phyloP scores from a whole-genome alignment of 2,888 invertebrate species.

The Cenopis cana region DNA sequence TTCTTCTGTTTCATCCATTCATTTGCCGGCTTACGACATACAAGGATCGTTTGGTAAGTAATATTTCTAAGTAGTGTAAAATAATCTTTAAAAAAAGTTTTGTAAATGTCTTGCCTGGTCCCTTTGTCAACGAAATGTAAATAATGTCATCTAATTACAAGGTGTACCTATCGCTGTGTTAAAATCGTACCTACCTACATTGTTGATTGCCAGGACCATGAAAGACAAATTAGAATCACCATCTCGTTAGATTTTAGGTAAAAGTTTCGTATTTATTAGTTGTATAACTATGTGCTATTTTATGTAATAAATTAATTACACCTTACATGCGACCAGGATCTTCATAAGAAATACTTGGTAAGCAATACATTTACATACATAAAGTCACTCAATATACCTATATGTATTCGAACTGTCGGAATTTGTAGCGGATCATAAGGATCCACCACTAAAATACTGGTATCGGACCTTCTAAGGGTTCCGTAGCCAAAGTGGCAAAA shows the following conservation, averaged over 20 bases:
- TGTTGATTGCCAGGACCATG: too few relatives aligned
- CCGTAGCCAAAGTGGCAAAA: too few relatives aligned
- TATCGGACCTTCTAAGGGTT: too few relatives aligned
- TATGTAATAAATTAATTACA: constrained; percentile 49
- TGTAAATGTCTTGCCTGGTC: neutral
- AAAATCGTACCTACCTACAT: too few relatives aligned
- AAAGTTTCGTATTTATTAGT: too few relatives aligned
- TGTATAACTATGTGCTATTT: too few relatives aligned
- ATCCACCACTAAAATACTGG: too few relatives aligned
- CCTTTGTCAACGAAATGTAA: neutral
- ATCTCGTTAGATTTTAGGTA: too few relatives aligned
- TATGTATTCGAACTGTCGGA: neutral
- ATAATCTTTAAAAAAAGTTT: neutral
- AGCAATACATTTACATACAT: constrained; percentile 52
- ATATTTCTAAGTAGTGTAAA: neutral
- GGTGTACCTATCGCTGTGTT: neutral
- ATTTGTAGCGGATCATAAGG: too few relatives aligned
- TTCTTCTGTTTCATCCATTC: constrained; percentile 47
- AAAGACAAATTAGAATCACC: too few relatives aligned
- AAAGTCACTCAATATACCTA: too few relatives aligned
- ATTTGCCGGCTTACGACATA: constrained; percentile 6
- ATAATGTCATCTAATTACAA: too few relatives aligned
- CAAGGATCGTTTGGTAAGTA: constrained; percentile 62
- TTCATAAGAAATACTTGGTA: constrained; percentile 73
- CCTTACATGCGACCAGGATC: constrained; percentile 78